Percentiles rank a stretch among this genome's conserved stretches.
phyloP scores from a whole-genome alignment of 2,888 invertebrate species.

The Drosophila paracracens region DNA sequence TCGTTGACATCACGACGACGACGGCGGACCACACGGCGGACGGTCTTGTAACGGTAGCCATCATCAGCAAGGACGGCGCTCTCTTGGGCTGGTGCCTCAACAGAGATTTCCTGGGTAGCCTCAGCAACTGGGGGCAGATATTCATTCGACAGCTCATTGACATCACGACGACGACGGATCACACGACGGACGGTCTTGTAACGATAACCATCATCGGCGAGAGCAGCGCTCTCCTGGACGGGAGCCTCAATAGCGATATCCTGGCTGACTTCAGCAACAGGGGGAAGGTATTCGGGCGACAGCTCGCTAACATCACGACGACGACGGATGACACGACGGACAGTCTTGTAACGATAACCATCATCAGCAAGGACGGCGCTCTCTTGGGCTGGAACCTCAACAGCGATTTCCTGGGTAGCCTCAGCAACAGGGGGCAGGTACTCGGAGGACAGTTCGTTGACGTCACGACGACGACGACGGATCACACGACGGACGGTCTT shows the following conservation, averaged over 20 bases:
- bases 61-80: slow-evolving; percentile 62
- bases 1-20: slow-evolving; percentile 80
- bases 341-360: slow-evolving; percentile 79
- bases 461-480: slow-evolving; percentile 76
- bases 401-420: slow-evolving; percentile 35
- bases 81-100: slow-evolving; percentile 47
- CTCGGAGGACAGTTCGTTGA: slow-evolving; percentile 65
- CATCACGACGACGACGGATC: slow-evolving; percentile 62
- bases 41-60: slow-evolving; percentile 76
- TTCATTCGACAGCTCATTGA: slow-evolving; percentile 46
- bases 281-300: slow-evolving; percentile 73
- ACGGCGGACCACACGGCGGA: slow-evolving; percentile 68
- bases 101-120: slow-evolving; percentile 35
- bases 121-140: slow-evolving; percentile 59
- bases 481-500: slow-evolving; percentile 71
- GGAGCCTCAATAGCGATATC: slow-evolving; percentile 34
- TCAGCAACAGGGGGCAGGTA: slow-evolving; percentile 70
- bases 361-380: slow-evolving; percentile 58
- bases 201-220: slow-evolving; percentile 74
- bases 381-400: slow-evolving; percentile 37
- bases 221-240: slow-evolving; percentile 34
- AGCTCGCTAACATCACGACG: slow-evolving; percentile 78
- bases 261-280: slow-evolving; percentile 42
- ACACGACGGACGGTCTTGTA: slow-evolving; percentile 72
- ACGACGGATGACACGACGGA: slow-evolving; percentile 71